phyloP scores from a whole-genome alignment of 2,113 vertebrate species.

The Gobio gobio region DNA sequence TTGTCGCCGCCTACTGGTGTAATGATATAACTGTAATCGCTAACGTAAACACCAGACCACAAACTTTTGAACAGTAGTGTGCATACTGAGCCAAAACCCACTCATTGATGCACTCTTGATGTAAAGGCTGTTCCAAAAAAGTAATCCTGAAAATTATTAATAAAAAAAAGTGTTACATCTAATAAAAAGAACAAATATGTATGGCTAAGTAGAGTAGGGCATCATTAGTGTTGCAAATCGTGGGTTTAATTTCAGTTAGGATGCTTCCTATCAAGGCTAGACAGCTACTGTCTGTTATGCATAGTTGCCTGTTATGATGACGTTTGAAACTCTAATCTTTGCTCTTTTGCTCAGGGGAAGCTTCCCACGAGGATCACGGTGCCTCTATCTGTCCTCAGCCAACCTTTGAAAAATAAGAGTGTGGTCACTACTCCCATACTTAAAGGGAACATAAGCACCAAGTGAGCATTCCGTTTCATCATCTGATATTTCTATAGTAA shows the following conservation, averaged over 20 bases:
- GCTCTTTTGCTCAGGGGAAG: constrained; percentile 84
- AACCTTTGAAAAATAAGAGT: constrained; percentile 94
- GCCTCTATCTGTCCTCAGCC: constrained; percentile 93
- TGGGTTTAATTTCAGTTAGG: not conserved
- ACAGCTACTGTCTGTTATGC: not conserved
- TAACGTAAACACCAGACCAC: too few relatives aligned
- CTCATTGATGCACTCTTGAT: too few relatives aligned
- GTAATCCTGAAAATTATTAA: not conserved
- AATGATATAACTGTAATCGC: too few relatives aligned
- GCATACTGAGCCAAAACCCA: too few relatives aligned
- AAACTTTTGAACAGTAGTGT: too few relatives aligned
- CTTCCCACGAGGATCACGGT: constrained; percentile 92
- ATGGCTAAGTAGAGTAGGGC: not conserved
- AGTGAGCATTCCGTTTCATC: constrained; percentile 75
- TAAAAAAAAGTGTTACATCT: not conserved
- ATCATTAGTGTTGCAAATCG: not conserved
- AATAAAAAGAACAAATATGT: not conserved
- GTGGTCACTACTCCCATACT: constrained; percentile 92
- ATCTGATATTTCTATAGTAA: not conserved
- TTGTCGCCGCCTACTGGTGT: too few relatives aligned
- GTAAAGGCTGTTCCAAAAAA: too few relatives aligned
- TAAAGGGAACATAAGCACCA: constrained; percentile 92
- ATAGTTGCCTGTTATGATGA: not conserved
- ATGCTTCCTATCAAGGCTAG: not conserved
- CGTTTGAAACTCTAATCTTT: not conserved